Evolutionary conservation across 1,140 invertebrate species (phyloP).

Genomic region (Habropoda laboriosa): DNA sequence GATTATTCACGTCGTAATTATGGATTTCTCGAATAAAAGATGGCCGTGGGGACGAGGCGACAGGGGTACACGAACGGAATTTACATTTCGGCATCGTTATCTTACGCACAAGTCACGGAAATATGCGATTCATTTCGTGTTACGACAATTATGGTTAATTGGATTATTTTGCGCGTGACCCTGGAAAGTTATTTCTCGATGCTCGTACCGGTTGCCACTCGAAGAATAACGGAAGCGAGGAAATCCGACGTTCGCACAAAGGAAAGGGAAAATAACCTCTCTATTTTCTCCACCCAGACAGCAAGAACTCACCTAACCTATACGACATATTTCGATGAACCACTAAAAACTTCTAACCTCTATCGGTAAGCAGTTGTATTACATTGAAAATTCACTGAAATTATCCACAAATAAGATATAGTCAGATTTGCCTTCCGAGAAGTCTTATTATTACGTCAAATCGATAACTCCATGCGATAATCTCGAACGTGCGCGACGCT

Average conservation of each 20-base stretch:
- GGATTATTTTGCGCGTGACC: constrained; percentile 45
- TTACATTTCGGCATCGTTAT: constrained; percentile 1
- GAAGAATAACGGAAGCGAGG: background rate
- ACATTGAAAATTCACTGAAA: too few species aligned
- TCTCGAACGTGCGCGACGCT: background rate
- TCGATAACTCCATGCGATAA: constrained; percentile 22
- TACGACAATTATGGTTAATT: constrained; percentile 47
- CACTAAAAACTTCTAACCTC: too few species aligned
- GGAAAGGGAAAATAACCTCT: background rate
- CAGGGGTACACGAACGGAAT: background rate
- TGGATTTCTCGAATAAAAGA: too few species aligned
- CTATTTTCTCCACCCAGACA: background rate
- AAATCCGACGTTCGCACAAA: background rate
- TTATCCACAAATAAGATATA: too few species aligned
- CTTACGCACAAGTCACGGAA: constrained; percentile 22
- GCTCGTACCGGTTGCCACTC: background rate
- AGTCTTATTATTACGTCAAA: background rate
- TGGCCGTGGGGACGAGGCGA: background rate
- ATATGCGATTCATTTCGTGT: constrained; percentile 22
- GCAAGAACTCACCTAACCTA: background rate
- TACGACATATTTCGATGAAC: too few species aligned
- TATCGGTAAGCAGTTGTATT: too few species aligned
- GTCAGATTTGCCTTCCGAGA: too few species aligned
- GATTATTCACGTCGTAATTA: too few species aligned
- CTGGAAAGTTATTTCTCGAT: constrained; percentile 43